Conservation (phyloP, 2,113 vertebrate genomes). For the Plecotus auritus region DNA sequence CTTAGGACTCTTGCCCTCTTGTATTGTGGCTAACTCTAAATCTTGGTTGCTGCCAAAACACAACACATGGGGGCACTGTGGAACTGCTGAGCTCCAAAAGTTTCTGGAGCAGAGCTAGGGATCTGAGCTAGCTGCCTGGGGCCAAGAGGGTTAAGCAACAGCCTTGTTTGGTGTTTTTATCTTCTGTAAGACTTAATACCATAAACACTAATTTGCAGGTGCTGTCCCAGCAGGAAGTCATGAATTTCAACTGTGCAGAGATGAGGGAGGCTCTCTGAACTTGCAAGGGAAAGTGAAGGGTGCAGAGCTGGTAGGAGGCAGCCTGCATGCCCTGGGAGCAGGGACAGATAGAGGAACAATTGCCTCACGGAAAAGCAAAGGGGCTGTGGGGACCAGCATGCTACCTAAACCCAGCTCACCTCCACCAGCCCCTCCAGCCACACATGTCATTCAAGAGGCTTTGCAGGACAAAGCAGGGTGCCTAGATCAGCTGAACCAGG, state of each 20-base stretch:
- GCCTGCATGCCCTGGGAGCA: not conserved
- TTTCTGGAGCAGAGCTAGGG: not conserved
- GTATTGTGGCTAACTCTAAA: not conserved
- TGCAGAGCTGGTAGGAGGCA: not conserved
- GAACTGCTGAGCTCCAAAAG: not conserved
- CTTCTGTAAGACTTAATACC: not conserved
- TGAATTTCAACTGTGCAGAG: not conserved
- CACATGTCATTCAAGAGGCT: rapidly evolving
- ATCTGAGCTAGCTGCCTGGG: not conserved
- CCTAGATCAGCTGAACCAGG: not conserved
- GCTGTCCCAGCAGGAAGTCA: not conserved
- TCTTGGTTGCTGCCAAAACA: not conserved
- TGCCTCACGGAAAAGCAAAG: not conserved
- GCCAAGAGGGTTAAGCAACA: not conserved
- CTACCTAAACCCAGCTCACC: rapidly evolving
- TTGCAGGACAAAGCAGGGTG: not conserved
- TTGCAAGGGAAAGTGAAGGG: not conserved
- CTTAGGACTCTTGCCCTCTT: not conserved
- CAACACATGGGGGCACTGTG: not conserved
- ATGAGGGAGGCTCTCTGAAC: not conserved
- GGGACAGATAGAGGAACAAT: not conserved
- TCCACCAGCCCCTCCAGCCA: rapidly evolving
- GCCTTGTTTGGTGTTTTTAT: no score
- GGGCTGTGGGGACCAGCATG: rapidly evolving
- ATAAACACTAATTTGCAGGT: not conserved